These are phyloP conservation scores for Dreissena polymorpha DNA, from an alignment of 1,140 invertebrate species.

Conservation along the genomic window DNA sequence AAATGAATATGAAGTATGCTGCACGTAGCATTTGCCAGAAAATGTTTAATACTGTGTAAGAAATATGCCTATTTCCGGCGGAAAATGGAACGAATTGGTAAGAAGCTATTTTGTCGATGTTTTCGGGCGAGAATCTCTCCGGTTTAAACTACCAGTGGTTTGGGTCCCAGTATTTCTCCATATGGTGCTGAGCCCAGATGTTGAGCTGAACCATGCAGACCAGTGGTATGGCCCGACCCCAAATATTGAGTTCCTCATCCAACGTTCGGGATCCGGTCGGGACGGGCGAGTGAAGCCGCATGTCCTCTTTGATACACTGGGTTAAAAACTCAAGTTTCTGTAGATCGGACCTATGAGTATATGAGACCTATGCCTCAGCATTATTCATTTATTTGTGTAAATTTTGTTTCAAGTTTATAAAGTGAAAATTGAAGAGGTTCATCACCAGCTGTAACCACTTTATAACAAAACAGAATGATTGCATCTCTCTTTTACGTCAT, in stretches of 20 bases:
- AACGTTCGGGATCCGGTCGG: constrained; percentile 86
- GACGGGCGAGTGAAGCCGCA: constrained; percentile 77
- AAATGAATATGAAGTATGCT: too few relatives aligned
- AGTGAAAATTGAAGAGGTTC: too few relatives aligned
- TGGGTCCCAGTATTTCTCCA: neutral
- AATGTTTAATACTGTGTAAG: too few relatives aligned
- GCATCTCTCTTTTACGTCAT: too few relatives aligned
- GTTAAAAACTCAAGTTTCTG: constrained; percentile 75
- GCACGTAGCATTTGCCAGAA: too few relatives aligned
- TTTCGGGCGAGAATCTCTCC: constrained; percentile 64
- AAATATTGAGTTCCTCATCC: constrained; percentile 50
- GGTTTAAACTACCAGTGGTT: constrained; percentile 57
- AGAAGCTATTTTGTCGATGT: constrained; percentile 54
- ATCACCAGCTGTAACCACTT: too few relatives aligned
- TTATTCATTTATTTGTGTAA: too few relatives aligned
- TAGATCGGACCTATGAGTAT: constrained; percentile 74
- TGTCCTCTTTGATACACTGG: constrained; percentile 78
- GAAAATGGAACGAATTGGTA: constrained; percentile 68
- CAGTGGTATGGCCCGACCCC: constrained; percentile 56
- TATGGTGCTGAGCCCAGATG: constrained; percentile 57
- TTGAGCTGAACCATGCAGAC: constrained; percentile 26
- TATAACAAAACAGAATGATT: too few relatives aligned
- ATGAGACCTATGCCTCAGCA: too few relatives aligned
- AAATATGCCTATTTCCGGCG: constrained; percentile 59
- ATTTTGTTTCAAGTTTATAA: too few relatives aligned